Base-by-base conservation (phyloP, 2,113 vertebrate genomes). In the Lepus americanus region DNA sequence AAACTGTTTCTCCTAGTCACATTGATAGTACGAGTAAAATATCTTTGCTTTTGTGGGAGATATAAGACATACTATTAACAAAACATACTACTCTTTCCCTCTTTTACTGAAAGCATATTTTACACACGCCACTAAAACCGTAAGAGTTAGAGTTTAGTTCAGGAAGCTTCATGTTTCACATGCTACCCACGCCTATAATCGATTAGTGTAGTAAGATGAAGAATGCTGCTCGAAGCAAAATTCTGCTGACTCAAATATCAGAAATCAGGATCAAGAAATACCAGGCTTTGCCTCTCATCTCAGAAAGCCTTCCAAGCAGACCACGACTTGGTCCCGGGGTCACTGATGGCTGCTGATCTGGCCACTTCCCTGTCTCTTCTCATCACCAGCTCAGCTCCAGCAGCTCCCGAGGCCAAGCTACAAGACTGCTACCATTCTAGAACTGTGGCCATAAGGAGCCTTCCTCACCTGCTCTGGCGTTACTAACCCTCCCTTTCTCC, bases 111-210 rank as follows among this genome's bases (percentile, higher is more conserved):
- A 79, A 72, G 20, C 9, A 7, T 53, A 72, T 80, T 76, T 92
- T 72, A 1, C 25, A 93, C 44, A 91, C 64, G 79, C 19, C 25
- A 82, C 39, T 55, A 90, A 72, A 55, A 44, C 39, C 33, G 0
- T 4, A 78, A 69, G 78, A 74, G 69, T 69, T 69, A 94, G 10
- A 74, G 55, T 83, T 74, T 63, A 70, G 16, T 59, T 95, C 69
- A 51, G 36, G 2, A 44, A 80, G 6, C 69, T 93, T 39, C 69
- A 94, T 69, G 80, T 92, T 89, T 49, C 66, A 96, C 95, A 82
- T 55, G 16, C 39, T 89, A 67, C 33, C 11, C 36, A 20, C 0
- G 6, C 19, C 51, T 83, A 70, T 69, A 93, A 89, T 67, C 1
- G 1, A 94, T 88, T 23, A n/a, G 27, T 79, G 17, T 49, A 69